Evolutionary conservation across 92 coral and sea anemone genomes (phyloP).

Genomic region (Phenganax stokvisi): DNA sequence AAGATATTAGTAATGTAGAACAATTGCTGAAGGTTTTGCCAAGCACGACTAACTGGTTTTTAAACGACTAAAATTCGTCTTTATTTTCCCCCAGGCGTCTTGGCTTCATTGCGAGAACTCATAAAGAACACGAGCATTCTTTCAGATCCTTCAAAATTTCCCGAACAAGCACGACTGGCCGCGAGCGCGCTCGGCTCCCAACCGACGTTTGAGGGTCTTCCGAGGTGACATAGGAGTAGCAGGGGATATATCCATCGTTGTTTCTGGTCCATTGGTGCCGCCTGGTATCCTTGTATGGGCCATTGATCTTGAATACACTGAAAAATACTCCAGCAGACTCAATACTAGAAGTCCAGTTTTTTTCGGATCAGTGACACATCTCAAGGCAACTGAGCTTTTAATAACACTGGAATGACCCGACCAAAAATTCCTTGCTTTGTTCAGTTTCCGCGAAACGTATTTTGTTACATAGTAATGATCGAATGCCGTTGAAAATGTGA

Average conservation of each 20-base stretch:
- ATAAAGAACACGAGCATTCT: constrained; percentile 87
- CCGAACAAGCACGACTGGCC: constrained; percentile 75
- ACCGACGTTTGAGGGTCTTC: constrained; percentile 32
- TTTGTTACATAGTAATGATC: not conserved
- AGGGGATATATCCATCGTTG: not conserved
- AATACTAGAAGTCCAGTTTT: too few species aligned
- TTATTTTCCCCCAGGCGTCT: constrained; percentile 53
- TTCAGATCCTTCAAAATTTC: constrained; percentile 80
- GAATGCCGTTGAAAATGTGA: not conserved
- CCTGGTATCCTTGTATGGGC: not conserved
- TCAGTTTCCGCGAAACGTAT: too few species aligned
- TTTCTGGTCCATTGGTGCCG: too few species aligned
- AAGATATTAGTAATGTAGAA: not conserved
- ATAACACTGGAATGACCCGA: too few species aligned
- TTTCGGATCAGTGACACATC: too few species aligned
- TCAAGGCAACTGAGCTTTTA: too few species aligned
- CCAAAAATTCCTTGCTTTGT: too few species aligned
- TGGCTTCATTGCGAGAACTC: constrained; percentile 86
- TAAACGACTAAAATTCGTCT: not conserved
- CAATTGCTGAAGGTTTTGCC: too few species aligned
- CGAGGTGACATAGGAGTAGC: constrained; percentile 15
- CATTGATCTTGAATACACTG: not conserved
- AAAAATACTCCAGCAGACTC: not conserved
- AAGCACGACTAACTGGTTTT: too few species aligned
- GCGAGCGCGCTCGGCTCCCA: constrained; percentile 61